Evolutionary conservation across 2,888 invertebrate genomes (phyloP).

Genomic region (Chrysodeixis includens): DNA sequence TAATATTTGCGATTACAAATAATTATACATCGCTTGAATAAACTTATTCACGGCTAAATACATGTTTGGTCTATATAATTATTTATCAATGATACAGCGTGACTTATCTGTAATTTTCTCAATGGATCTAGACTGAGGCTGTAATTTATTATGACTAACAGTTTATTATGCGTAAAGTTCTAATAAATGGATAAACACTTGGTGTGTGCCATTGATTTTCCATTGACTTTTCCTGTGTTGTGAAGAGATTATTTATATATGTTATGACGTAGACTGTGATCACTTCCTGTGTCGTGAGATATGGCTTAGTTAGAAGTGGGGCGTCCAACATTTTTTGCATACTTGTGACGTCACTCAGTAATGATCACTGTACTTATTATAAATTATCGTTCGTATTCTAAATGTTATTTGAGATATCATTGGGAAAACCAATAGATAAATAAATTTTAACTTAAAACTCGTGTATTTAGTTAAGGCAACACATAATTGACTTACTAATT

Average conservation of each 20-base stretch:
- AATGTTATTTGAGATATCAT: background rate
- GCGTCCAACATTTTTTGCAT: background rate
- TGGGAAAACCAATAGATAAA: background rate
- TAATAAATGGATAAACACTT: conserved; percentile 25
- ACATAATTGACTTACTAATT: background rate
- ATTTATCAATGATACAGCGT: conserved; percentile 47
- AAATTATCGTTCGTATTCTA: conserved; percentile 5
- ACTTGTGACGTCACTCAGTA: background rate
- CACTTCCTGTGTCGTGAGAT: conserved; percentile 9
- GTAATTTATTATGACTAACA: conserved; percentile 43
- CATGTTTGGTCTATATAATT: conserved; percentile 37
- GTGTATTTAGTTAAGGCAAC: background rate
- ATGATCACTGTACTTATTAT: background rate
- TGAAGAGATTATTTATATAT: conserved; percentile 40
- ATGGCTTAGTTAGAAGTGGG: background rate
- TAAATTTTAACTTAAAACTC: background rate
- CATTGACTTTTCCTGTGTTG: conserved; percentile 28
- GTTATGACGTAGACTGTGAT: conserved; percentile 6
- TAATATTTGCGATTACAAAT: background rate
- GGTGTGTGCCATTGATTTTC: conserved; percentile 26
- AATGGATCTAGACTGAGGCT: conserved; percentile 45
- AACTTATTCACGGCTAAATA: conserved; percentile 31
- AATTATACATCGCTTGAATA: background rate
- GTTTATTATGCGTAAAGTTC: conserved; percentile 30
- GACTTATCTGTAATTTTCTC: conserved; percentile 34